These are phyloP conservation scores for Galaxea fascicularis DNA, from an alignment of 92 coral and sea anemone species.

Conservation along the genomic window DNA sequence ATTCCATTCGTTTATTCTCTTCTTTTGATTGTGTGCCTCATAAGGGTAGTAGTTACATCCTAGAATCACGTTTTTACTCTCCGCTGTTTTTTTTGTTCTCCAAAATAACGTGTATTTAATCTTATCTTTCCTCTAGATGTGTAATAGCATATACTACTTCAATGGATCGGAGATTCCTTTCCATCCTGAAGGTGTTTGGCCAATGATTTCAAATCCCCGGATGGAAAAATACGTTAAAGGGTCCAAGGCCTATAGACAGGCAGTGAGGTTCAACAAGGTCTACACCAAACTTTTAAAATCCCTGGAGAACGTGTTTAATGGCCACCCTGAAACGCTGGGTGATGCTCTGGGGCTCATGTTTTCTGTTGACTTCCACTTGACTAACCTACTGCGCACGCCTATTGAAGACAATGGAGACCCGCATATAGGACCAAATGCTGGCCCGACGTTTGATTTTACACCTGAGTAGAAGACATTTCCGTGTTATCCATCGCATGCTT, in stretches of 20 bases:
- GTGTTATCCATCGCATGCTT: no score
- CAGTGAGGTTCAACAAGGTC: slow-evolving; percentile 64
- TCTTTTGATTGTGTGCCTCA: no score
- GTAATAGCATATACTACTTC: slow-evolving; percentile 54
- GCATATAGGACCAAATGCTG: slow-evolving; percentile 76
- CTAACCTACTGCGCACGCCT: slow-evolving; percentile 60
- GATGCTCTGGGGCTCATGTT: slow-evolving; percentile 67
- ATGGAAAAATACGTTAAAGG: slow-evolving; percentile 51
- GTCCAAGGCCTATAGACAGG: slow-evolving; percentile 38
- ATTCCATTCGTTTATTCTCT: no score
- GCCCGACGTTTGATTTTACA: slow-evolving; percentile 44
- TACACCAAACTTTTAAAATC: slow-evolving; percentile 74
- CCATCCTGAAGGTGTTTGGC: slow-evolving; percentile 80
- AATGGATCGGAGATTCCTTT: slow-evolving; percentile 67
- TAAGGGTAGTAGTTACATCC: no score
- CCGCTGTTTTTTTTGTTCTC: no score
- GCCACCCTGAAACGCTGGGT: slow-evolving; percentile 54
- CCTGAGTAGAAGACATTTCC: no score
- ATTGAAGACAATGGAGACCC: slow-evolving; percentile 71
- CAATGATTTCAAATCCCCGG: slow-evolving; percentile 68
- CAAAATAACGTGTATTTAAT: no score
- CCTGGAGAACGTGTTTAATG: slow-evolving; percentile 72
- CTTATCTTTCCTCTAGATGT: slow-evolving; percentile 27
- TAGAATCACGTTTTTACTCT: no score
- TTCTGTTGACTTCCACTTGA: slow-evolving; percentile 40